Base-by-base conservation (phyloP, 2,797 vertebrate genomes). In the Eospalax fontanierii region DNA sequence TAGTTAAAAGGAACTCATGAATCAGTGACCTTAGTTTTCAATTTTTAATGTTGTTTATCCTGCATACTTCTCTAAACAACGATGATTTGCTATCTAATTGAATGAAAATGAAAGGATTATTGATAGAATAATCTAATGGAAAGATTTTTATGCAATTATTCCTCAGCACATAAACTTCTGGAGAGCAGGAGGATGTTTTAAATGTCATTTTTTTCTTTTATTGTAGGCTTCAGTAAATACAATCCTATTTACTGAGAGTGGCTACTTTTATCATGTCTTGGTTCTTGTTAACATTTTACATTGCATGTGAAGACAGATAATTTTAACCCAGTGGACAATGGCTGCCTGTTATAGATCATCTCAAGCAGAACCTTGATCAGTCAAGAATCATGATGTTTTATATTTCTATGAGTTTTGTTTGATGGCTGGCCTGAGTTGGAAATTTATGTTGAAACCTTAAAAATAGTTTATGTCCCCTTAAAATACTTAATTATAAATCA, bases 91-190 rank as follows among this genome's bases (percentile, higher is more conserved):
- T 63, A 24, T 78, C 84, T 95, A 95, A 91, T 74, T 65, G 59
- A 93, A 96, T 91, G 76, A 84, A 92, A 75, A 71, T 57, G 10
- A 91, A 87, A 92, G 15, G 22, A 83, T 74, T 91, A 7, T 82
- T 79, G 40, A 66, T 92, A 80, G 95, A 73, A 38, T 59, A 84
- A 85, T 78, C 35, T 83, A 70, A 75, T n/a, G n/a, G 40, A 91
- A 96, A 91, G 14, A 6, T 89, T 87, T n/a, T 87, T 54, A 81
- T 24, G 12, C 30, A 87, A 24, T 88, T 92, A 90, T 92, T 82
- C 46, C 38, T 94, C 83, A 82, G 26, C 28, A 75, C 30, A 24
- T 59, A 79, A 78, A 59, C n/a, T 91, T 66, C 30, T 70, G 19
- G 54, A 91, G 43, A 28, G 7, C 0, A 66, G 35, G 28, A n/a